Conservation (phyloP, 1,140 invertebrate genomes). For the Penaeus vannamei region DNA sequence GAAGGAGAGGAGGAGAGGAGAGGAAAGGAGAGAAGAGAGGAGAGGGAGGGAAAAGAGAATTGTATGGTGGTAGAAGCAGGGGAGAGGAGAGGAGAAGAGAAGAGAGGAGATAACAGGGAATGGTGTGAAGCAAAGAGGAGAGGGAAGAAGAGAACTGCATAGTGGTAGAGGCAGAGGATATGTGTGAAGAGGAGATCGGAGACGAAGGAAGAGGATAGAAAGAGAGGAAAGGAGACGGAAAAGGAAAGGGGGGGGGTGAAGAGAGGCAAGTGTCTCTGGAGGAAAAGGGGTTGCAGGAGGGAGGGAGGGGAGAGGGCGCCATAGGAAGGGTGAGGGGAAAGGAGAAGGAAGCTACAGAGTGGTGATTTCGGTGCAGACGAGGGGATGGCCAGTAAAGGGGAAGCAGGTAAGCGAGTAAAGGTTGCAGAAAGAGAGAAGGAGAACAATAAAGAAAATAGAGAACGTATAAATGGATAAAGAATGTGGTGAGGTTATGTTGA, state of each 20-base stretch:
- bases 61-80: neutral
- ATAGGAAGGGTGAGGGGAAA: too few species aligned
- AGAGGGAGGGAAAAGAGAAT: neutral
- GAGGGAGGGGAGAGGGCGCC: neutral
- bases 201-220: conserved; percentile 1
- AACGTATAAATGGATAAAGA: too few species aligned
- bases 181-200: too few species aligned
- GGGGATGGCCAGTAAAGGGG: too few species aligned
- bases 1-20: neutral
- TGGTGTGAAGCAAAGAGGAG: neutral
- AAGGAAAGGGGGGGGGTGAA: neutral
- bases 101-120: neutral
- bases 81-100: neutral
- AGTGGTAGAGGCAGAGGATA: too few species aligned
- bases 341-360: too few species aligned
- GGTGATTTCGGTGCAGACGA: too few species aligned
- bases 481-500: too few species aligned
- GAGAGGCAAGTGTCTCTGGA: neutral
- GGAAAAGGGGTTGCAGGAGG: neutral
- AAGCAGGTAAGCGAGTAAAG: too few species aligned
- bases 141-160: too few species aligned
- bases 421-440: too few species aligned
- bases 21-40: neutral
- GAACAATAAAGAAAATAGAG: too few species aligned
- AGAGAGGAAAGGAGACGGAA: conserved; percentile 17